Base-by-base conservation (phyloP, 2,113 vertebrate species). In the Microcebus griseorufus region DNA sequence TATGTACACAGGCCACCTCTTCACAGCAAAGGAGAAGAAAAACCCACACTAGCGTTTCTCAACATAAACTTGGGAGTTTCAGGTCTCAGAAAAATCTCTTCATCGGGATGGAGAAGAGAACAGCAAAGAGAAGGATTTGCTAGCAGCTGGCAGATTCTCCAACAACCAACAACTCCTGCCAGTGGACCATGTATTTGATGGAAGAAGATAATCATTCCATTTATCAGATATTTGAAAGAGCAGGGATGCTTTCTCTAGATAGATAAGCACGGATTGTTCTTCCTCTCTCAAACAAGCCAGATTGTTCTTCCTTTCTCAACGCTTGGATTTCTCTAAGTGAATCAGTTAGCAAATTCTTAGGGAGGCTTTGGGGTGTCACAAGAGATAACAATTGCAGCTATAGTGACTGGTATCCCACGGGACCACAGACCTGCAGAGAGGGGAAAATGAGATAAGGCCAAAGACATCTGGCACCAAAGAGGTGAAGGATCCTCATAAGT, bases 151-250 rank as follows among this genome's bases (percentile, higher is more conserved):
- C 14, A 82, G 58, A 80, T 45, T 88, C 60, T 81, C 81, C 34
- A 53, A 42, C 72, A 85, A 65, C 60, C 58, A n/a, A 37, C 70
- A 90, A 42, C 34, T 87, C 84, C 65, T n/a, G 0, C 42, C 0
- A 0, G 60, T 91, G 45, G 3, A 39, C 82, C 93, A 95, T 0
- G 1, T 51, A 87, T 92, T 90, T 87, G 60, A 69, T 75, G 75
- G 67, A 94, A 93, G 72, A 94, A 83, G 89, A 86, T 96, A 97
- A 96, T 96, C 96, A 95, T 93, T 94, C 83, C 96, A 95, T 96
- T 97, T 95, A 94, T 90, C 96, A 97, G 96, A 83, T 75, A 67
- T 92, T 93, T 94, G 85, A 95, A 97, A 94, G 96, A 97, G 79
- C 73, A 95, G 23, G n/a, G 60, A 93, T 87, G 86, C 96, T 97